Percentiles rank a stretch among this genome's conserved stretches.
phyloP scores from a whole-genome alignment of 2,113 vertebrate species.

The Datnioides undecimradiatus region DNA sequence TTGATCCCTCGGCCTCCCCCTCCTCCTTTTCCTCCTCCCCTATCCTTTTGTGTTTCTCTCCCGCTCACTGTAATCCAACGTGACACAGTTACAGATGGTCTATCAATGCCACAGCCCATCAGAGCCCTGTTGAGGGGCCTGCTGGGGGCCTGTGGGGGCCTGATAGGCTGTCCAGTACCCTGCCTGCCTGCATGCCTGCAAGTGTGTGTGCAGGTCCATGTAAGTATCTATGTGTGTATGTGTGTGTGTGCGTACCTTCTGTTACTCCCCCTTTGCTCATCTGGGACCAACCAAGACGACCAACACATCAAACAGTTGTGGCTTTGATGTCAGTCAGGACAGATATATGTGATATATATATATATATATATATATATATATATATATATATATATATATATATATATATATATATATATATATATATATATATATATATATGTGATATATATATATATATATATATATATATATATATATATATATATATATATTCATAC shows the following conservation, averaged over 20 bases:
- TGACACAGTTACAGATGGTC: slow-evolving; percentile 90
- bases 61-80: slow-evolving; percentile 85
- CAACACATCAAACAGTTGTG: slow-evolving; percentile 40
- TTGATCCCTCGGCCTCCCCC: slow-evolving; percentile 74
- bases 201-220: background rate
- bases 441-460: too few relatives aligned
- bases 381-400: too few relatives aligned
- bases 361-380: too few relatives aligned
- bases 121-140: slow-evolving; percentile 84
- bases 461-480: too few relatives aligned
- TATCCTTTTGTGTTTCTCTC: slow-evolving; percentile 81
- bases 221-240: slow-evolving; percentile 11
- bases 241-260: slow-evolving; percentile 11
- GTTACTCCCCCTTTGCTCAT: slow-evolving; percentile 24
- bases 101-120: slow-evolving; percentile 87
- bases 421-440: too few relatives aligned
- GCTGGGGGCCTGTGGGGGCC: slow-evolving; percentile 57
- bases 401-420: too few relatives aligned
- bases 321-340: slow-evolving; percentile 47
- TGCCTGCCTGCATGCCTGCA: slow-evolving; percentile 34
- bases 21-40: slow-evolving; percentile 53
- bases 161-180: slow-evolving; percentile 81
- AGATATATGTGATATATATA: slow-evolving; percentile 33
- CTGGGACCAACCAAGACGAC: slow-evolving; percentile 52
- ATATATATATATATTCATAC: slow-evolving; percentile 14